These are phyloP conservation scores for Lagorchestes hirsutus DNA, from an alignment of 2,797 vertebrate genomes.

Conservation along the genomic window DNA sequence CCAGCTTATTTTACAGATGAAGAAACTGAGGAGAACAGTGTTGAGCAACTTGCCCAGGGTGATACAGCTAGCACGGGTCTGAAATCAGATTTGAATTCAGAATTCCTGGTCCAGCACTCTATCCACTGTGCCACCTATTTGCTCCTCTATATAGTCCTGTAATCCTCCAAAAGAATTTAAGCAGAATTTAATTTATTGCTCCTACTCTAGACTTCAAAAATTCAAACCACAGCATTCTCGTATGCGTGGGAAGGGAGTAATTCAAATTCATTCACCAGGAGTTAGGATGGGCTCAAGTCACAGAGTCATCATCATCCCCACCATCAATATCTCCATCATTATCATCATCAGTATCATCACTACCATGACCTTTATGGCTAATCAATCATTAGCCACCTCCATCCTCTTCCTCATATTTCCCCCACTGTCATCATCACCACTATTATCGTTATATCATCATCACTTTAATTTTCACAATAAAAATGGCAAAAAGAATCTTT, in stretches of 20 bases:
- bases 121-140: background rate
- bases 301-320: background rate
- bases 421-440: background rate
- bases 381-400: background rate
- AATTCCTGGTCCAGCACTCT: background rate
- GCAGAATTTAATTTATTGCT: background rate
- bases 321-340: background rate
- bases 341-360: background rate
- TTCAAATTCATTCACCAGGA: constrained; percentile 33
- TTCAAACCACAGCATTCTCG: background rate
- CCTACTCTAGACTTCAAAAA: background rate
- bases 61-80: too few relatives aligned
- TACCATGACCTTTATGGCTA: background rate
- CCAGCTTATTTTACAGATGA: too few relatives aligned
- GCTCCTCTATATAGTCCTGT: constrained; percentile 17
- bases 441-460: background rate
- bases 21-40: too few relatives aligned
- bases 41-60: too few relatives aligned
- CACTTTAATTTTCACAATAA: background rate
- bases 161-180: constrained; percentile 18
- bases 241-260: constrained; percentile 38
- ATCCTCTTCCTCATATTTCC: background rate
- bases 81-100: background rate
- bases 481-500: background rate
- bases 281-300: background rate